phyloP scores from a whole-genome alignment of 1,140 invertebrate species.

The Lysiphlebus fabarum region DNA sequence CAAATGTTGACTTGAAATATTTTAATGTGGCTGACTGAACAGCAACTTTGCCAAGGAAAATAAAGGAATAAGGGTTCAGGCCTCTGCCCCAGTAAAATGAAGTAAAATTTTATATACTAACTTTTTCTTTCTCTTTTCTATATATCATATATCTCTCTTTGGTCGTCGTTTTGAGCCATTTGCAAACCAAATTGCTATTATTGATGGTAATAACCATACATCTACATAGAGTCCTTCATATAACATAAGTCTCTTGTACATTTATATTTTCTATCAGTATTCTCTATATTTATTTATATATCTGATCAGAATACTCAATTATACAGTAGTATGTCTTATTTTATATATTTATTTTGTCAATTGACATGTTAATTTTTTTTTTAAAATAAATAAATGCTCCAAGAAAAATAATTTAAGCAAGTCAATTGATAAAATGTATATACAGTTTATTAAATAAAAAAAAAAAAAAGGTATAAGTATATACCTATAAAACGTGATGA shows the following conservation, averaged over 20 bases:
- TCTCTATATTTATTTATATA: slow-evolving; percentile 10
- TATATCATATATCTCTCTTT: slow-evolving; percentile 23
- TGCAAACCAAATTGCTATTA: slow-evolving; percentile 56
- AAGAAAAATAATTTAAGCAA: background rate
- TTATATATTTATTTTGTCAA: background rate
- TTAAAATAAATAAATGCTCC: background rate
- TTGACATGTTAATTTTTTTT: background rate
- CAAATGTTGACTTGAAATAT: slow-evolving; percentile 54
- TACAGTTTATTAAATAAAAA: too few relatives aligned
- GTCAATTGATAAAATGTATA: too few relatives aligned
- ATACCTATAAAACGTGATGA: too few relatives aligned
- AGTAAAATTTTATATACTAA: slow-evolving; percentile 51
- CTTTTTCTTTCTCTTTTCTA: too few relatives aligned
- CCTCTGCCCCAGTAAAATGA: slow-evolving; percentile 46
- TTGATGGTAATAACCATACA: slow-evolving; percentile 55
- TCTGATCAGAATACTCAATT: slow-evolving; percentile 14
- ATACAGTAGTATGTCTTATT: slow-evolving; percentile 1
- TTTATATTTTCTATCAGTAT: slow-evolving; percentile 2
- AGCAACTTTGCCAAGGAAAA: slow-evolving; percentile 24
- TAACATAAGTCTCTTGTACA: slow-evolving; percentile 13
- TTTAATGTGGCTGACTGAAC: slow-evolving; percentile 50
- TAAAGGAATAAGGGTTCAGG: slow-evolving; percentile 25
- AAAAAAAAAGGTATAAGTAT: too few relatives aligned
- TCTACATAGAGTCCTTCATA: slow-evolving; percentile 30
- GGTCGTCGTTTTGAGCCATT: slow-evolving; percentile 49